Percentiles rank a stretch among this genome's conserved stretches.
Conservation (phyloP, 2,113 vertebrate genomes). For the Delphinus delphis region DNA sequence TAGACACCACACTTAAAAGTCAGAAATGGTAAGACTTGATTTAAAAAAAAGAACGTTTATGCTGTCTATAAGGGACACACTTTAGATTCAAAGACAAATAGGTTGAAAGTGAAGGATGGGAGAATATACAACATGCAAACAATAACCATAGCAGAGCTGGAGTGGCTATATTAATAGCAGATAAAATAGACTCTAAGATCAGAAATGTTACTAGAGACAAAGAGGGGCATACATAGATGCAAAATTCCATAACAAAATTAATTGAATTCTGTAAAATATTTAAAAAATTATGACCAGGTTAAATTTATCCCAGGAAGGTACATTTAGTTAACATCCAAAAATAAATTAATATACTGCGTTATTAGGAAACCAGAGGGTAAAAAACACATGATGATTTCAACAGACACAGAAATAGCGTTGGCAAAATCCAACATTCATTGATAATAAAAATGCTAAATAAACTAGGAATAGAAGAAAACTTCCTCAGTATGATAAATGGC, state of each 20-base stretch:
- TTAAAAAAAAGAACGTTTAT: background rate
- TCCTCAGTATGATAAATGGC: background rate
- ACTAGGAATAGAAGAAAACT: background rate
- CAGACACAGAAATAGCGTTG: background rate
- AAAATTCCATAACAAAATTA: background rate
- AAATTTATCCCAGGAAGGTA: background rate
- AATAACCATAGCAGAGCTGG: background rate
- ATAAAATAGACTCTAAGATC: background rate
- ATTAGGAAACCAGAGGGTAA: background rate
- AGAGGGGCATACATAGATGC: background rate
- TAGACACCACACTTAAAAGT: background rate
- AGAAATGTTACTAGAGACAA: background rate
- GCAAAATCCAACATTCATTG: background rate
- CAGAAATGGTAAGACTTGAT: background rate
- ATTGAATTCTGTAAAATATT: background rate
- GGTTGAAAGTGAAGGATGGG: background rate
- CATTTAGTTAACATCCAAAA: background rate
- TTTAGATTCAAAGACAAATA: background rate
- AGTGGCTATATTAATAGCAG: background rate
- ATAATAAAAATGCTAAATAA: background rate
- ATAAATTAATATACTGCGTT: background rate
- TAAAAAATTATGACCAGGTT: background rate
- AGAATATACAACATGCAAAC: background rate
- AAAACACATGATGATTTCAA: background rate
- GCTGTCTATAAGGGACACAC: background rate